Evolutionary conservation across 2,113 vertebrate genomes (phyloP).

Genomic region (Hystrix cristata): DNA sequence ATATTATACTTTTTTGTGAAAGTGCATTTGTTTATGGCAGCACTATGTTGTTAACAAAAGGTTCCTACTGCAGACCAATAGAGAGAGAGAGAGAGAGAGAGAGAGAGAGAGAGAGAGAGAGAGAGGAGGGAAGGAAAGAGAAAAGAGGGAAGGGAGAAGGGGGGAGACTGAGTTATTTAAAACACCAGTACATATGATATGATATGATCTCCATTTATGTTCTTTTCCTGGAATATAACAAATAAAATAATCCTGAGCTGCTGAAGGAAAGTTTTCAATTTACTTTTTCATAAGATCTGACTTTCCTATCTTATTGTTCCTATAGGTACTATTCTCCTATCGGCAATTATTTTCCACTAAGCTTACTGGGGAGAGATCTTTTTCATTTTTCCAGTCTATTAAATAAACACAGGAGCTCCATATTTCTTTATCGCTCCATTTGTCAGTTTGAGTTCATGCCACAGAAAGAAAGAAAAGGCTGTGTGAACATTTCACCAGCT

Average conservation of each 20-base stretch:
- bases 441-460: neutral
- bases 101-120: too few relatives aligned
- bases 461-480: neutral
- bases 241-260: neutral
- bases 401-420: neutral
- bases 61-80: neutral
- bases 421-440: neutral
- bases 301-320: neutral
- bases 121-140: neutral
- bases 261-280: neutral
- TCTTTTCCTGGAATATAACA: constrained; percentile 10
- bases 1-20: neutral
- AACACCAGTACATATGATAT: neutral
- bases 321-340: neutral
- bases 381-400: constrained; percentile 1
- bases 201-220: neutral
- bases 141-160: too few relatives aligned
- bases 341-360: neutral
- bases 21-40: neutral
- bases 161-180: neutral
- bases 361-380: neutral
- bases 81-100: too few relatives aligned
- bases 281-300: neutral
- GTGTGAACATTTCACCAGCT: neutral
- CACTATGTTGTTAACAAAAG: neutral